Evolutionary conservation across 2,888 invertebrate species (phyloP).

Genomic region (Tiphia femorata): DNA sequence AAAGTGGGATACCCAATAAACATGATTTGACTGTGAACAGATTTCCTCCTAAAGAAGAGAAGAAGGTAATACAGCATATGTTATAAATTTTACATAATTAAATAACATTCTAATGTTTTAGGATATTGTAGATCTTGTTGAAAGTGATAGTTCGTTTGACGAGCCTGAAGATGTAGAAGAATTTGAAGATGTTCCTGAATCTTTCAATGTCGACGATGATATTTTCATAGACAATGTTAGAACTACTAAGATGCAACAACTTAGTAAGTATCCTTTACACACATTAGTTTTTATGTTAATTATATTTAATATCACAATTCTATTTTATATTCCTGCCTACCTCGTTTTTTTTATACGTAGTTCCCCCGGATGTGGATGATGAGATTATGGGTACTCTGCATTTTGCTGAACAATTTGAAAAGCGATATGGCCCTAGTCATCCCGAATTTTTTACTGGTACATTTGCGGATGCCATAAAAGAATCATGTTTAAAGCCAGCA

Average conservation of each 20-base stretch:
- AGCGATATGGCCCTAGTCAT: constrained; percentile 87
- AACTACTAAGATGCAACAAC: constrained; percentile 78
- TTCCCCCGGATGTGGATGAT: constrained; percentile 88
- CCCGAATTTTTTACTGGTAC: constrained; percentile 94
- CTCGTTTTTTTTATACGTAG: constrained; percentile 69
- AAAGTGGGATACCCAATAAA: constrained; percentile 74
- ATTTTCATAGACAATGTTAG: constrained; percentile 83
- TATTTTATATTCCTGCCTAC: not conserved
- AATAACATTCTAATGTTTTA: constrained; percentile 52
- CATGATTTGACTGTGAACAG: constrained; percentile 60
- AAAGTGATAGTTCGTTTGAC: constrained; percentile 82
- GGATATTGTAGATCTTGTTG: constrained; percentile 78
- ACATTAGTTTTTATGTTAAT: not conserved
- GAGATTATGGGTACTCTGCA: constrained; percentile 88
- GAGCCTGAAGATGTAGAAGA: constrained; percentile 92
- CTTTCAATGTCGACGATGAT: constrained; percentile 88
- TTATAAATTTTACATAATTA: not conserved
- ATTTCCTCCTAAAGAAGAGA: constrained; percentile 55
- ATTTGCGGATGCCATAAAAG: constrained; percentile 90
- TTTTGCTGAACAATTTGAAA: constrained; percentile 88
- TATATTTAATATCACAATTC: not conserved
- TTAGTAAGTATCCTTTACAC: constrained; percentile 74
- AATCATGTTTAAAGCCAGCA: constrained; percentile 90
- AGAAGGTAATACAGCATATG: constrained; percentile 34
- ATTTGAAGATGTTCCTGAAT: constrained; percentile 87